These are phyloP conservation scores for Hypomecis punctinalis DNA, from an alignment of 2,888 invertebrate genomes.

Conservation along the genomic window DNA sequence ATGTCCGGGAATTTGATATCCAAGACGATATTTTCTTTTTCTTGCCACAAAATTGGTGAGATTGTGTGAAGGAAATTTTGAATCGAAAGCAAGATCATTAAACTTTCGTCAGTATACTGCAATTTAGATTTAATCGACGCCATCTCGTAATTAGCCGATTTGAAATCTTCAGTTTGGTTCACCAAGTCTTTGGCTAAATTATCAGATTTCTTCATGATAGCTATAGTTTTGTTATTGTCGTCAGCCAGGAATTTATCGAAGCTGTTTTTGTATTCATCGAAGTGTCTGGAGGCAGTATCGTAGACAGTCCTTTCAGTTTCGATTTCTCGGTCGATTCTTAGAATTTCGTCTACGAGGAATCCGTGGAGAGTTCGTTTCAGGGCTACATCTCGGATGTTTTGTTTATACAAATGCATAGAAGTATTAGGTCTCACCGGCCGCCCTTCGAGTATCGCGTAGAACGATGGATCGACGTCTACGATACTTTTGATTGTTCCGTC, in stretches of 20 bases:
- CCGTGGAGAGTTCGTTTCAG: slow-evolving; percentile 71
- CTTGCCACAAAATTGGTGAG: slow-evolving; percentile 75
- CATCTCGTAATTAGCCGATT: slow-evolving; percentile 71
- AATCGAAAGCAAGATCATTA: slow-evolving; percentile 73
- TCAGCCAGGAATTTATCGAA: slow-evolving; percentile 79
- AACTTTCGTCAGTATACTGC: slow-evolving; percentile 74
- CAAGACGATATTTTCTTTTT: slow-evolving; percentile 61
- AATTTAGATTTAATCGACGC: slow-evolving; percentile 75
- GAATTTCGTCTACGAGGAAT: slow-evolving; percentile 73
- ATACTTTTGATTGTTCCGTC: slow-evolving; percentile 76
- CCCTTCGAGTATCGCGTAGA: slow-evolving; percentile 85
- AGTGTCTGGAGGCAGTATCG: slow-evolving; percentile 68
- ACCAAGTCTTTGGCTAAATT: slow-evolving; percentile 68
- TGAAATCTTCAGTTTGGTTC: slow-evolving; percentile 72
- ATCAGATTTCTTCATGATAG: slow-evolving; percentile 77
- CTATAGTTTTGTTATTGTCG: slow-evolving; percentile 78
- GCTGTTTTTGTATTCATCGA: slow-evolving; percentile 75
- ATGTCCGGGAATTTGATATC: slow-evolving; percentile 62
- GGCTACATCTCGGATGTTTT: slow-evolving; percentile 75
- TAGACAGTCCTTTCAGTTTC: slow-evolving; percentile 69
- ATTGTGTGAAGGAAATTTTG: slow-evolving; percentile 75
- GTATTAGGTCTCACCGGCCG: slow-evolving; percentile 84
- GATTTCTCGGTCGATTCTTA: slow-evolving; percentile 73
- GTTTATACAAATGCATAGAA: slow-evolving; percentile 83
- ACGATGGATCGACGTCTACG: slow-evolving; percentile 87